Evolutionary conservation across 2,797 vertebrate genomes (phyloP).

Genomic region (Urocyon cinereoargenteus): DNA sequence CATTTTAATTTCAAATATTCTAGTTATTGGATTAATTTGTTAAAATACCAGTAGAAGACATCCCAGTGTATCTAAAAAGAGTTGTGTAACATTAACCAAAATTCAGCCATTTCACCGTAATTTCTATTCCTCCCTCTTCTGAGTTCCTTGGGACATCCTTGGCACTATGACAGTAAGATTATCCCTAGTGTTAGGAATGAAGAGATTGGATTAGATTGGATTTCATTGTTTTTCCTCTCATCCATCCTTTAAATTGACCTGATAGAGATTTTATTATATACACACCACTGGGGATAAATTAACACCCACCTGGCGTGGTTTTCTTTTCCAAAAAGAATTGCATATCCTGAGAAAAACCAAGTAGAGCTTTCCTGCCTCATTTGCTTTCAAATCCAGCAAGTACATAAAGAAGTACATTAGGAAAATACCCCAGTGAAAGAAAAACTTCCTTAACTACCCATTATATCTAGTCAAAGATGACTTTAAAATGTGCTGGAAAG

Average conservation of each 20-base stretch:
- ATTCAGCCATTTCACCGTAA: not conserved
- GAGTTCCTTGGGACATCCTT: not conserved
- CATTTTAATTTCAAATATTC: not conserved
- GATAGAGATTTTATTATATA: not conserved
- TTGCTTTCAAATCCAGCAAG: constrained; percentile 42
- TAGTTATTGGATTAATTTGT: not conserved
- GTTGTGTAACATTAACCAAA: not conserved
- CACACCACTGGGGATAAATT: not conserved
- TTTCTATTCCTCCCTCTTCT: not conserved
- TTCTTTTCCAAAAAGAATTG: constrained; percentile 39
- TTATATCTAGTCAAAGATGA: constrained; percentile 32
- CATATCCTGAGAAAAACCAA: constrained; percentile 40
- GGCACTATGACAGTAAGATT: not conserved
- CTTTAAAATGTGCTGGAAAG: constrained; percentile 60
- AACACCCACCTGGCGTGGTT: not conserved
- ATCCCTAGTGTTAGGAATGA: not conserved
- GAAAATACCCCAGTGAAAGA: not conserved
- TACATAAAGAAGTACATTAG: constrained; percentile 5
- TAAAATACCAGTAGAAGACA: not conserved
- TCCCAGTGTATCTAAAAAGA: not conserved
- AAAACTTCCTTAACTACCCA: not conserved
- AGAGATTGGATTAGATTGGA: not conserved
- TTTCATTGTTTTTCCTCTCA: not conserved
- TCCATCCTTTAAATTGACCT: constrained; percentile 15
- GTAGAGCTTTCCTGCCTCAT: not conserved